Evolutionary conservation across 2,113 vertebrate species (phyloP).

Genomic region (Rhea pennata): DNA sequence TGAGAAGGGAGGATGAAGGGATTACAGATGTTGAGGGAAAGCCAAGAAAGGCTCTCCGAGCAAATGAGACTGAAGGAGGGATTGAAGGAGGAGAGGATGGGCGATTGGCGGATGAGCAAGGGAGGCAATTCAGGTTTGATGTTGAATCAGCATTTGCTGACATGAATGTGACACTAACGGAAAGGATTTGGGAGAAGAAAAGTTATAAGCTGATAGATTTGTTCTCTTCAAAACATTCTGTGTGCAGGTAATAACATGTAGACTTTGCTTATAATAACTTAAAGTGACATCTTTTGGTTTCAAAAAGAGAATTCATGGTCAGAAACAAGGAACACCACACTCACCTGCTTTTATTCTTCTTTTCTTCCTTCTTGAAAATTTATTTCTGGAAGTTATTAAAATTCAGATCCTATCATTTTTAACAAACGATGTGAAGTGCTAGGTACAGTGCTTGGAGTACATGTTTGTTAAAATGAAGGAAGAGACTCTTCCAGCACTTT

Average conservation of each 20-base stretch:
- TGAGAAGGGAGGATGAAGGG: constrained; percentile 35
- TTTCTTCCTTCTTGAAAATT: constrained; percentile 40
- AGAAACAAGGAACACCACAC: constrained; percentile 10
- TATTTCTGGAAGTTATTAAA: constrained; percentile 69
- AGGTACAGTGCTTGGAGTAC: constrained; percentile 69
- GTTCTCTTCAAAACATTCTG: constrained; percentile 7
- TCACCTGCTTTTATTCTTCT: constrained; percentile 28
- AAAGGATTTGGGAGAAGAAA: constrained; percentile 52
- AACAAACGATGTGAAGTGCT: constrained; percentile 69
- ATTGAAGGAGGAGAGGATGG: constrained; percentile 34
- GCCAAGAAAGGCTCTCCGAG: constrained; percentile 16
- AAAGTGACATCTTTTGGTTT: constrained; percentile 46
- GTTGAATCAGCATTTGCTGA: constrained; percentile 60
- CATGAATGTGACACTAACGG: constrained; percentile 47
- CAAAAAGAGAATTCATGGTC: constrained; percentile 21
- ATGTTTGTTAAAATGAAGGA: constrained; percentile 74
- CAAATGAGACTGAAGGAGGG: constrained; percentile 8
- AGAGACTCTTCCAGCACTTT: constrained; percentile 72
- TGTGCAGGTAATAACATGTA: constrained; percentile 25
- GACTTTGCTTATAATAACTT: constrained; percentile 21
- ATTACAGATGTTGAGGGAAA: constrained; percentile 62
- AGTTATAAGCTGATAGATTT: constrained; percentile 16
- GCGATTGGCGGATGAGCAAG: not conserved
- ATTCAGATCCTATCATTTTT: constrained; percentile 71
- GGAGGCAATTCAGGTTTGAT: constrained; percentile 50